Evolutionary conservation across 2,888 invertebrate species (phyloP).

Genomic region (Aplocera efformata): DNA sequence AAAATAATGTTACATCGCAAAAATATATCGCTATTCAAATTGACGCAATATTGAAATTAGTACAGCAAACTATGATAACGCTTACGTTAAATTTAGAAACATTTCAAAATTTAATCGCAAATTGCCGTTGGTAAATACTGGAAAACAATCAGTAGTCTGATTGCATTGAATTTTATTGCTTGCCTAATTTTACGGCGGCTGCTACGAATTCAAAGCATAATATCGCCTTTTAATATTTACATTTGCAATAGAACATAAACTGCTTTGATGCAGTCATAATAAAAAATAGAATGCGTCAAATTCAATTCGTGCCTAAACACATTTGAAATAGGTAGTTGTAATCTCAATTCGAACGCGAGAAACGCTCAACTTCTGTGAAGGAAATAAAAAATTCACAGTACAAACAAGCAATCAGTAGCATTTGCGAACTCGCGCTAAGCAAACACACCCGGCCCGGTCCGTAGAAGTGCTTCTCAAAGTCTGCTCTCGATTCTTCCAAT

Average conservation of each 20-base stretch:
- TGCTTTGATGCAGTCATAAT: constrained; percentile 15
- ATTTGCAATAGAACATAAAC: constrained; percentile 5
- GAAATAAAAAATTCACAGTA: constrained; percentile 66
- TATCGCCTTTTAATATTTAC: constrained; percentile 3
- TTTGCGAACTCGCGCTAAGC: constrained; percentile 65
- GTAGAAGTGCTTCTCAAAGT: constrained; percentile 62
- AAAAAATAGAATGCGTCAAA: constrained; percentile 18
- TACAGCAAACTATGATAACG: constrained; percentile 6
- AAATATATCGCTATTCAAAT: constrained; percentile 18
- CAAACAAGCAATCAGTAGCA: constrained; percentile 76
- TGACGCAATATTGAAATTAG: constrained; percentile 10
- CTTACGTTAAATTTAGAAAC: constrained; percentile 15
- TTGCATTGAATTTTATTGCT: constrained; percentile 18
- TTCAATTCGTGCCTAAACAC: constrained; percentile 18
- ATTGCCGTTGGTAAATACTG: constrained; percentile 16
- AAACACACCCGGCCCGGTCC: constrained; percentile 51
- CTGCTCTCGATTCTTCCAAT: constrained; percentile 49
- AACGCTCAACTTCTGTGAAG: constrained; percentile 44
- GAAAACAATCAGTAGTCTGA: constrained; percentile 21
- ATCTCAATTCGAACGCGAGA: constrained; percentile 41
- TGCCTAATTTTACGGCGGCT: constrained; percentile 12
- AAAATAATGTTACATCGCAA: constrained; percentile 44
- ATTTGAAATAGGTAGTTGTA: constrained; percentile 28
- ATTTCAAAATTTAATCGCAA: constrained; percentile 14
- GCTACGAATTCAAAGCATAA: constrained; percentile 7